Percentiles rank a stretch among this genome's conserved stretches.
Conservation (phyloP, 2,113 vertebrate species). For the Rissa tridactyla region DNA sequence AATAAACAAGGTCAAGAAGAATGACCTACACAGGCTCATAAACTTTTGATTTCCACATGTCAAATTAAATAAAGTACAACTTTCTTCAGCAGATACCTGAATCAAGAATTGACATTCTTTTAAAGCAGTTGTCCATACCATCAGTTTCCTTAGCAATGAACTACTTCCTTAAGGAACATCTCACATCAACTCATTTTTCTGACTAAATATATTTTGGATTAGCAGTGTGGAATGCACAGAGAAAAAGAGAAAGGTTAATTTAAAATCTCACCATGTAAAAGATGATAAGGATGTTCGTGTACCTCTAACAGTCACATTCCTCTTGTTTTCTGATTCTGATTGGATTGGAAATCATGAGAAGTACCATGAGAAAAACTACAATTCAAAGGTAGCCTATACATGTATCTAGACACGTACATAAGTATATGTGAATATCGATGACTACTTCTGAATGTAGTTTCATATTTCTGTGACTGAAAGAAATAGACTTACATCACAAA, state of each 20-base stretch:
- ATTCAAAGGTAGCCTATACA: not conserved
- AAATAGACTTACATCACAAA: not conserved
- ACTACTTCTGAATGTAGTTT: not conserved
- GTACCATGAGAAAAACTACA: not conserved
- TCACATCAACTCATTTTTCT: not conserved
- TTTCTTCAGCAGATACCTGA: not conserved
- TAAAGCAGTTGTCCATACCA: not conserved
- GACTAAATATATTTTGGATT: not conserved
- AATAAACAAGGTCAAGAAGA: not conserved
- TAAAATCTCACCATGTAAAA: not conserved
- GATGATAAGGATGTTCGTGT: not conserved
- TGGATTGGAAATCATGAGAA: not conserved
- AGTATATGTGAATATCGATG: not conserved
- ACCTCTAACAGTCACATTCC: not conserved
- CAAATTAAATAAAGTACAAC: not conserved
- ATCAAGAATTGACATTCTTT: not conserved
- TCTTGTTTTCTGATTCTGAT: not conserved
- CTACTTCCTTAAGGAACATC: not conserved
- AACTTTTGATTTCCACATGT: not conserved
- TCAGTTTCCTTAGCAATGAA: not conserved
- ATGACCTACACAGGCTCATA: not conserved
- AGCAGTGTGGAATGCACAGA: not conserved
- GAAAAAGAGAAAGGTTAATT: not conserved
- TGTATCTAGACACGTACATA: not conserved
- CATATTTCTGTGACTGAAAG: not conserved